phyloP scores from a whole-genome alignment of 2,888 invertebrate genomes.

The Clitarchus hookeri region DNA sequence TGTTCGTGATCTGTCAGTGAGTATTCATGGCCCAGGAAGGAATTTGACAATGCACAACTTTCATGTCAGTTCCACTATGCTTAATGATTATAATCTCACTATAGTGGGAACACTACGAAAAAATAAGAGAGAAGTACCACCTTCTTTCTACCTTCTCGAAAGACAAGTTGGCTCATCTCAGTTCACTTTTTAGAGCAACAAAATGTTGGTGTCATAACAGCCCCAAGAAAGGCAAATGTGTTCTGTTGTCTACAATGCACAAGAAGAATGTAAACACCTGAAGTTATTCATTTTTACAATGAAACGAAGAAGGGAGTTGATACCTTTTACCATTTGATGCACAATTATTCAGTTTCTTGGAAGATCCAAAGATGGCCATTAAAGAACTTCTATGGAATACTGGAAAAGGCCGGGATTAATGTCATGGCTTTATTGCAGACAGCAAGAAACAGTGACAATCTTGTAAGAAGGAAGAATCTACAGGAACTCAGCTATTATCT shows the following conservation, averaged over 20 bases:
- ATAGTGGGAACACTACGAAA: background rate
- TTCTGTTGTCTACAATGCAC: background rate
- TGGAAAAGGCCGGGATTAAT: background rate
- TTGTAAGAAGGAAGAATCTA: background rate
- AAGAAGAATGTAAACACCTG: background rate
- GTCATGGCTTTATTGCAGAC: no score
- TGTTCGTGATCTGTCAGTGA: no score
- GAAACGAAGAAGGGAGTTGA: background rate
- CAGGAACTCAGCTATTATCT: background rate
- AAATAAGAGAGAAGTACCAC: background rate
- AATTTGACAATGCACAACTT: background rate
- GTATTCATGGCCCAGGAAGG: background rate
- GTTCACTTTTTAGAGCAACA: background rate
- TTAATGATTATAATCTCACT: background rate
- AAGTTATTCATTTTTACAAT: background rate
- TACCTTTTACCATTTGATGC: background rate
- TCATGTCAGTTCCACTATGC: slow-evolving; percentile 3
- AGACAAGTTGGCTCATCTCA: no score
- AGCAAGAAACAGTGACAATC: background rate
- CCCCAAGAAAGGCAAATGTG: background rate
- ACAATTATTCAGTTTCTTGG: background rate
- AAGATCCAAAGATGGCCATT: background rate
- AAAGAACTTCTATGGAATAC: background rate
- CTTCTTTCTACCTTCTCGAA: background rate
- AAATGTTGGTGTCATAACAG: background rate